phyloP scores from a whole-genome alignment of 2,888 invertebrate genomes.

The Anticlea derivata region DNA sequence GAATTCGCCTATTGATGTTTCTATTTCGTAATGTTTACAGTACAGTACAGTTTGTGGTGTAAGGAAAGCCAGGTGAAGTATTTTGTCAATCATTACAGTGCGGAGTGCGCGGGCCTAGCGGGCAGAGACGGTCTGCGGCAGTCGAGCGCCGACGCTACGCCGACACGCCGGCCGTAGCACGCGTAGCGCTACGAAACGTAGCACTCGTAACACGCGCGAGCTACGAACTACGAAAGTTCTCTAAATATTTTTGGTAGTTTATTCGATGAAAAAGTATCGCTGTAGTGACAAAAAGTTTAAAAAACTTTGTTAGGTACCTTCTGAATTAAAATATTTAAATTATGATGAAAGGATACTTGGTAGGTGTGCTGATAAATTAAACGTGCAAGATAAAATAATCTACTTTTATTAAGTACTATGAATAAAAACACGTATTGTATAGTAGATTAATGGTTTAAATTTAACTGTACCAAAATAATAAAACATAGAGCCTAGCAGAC shows the following conservation, averaged over 20 bases:
- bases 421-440: neutral
- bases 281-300: neutral
- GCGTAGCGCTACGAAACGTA: slow-evolving; percentile 48
- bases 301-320: slow-evolving; percentile 1
- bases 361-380: no score
- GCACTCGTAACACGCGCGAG: slow-evolving; percentile 40
- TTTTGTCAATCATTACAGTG: slow-evolving; percentile 75
- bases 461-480: neutral
- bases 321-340: neutral
- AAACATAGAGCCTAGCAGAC: neutral
- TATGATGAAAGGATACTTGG: neutral
- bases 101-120: slow-evolving; percentile 45
- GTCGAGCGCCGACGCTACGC: slow-evolving; percentile 53
- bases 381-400: no score
- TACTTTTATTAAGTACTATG: neutral
- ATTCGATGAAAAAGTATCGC: neutral
- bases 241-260: slow-evolving; percentile 32
- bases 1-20: slow-evolving; percentile 1
- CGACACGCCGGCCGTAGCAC: slow-evolving; percentile 41
- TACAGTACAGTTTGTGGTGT: slow-evolving; percentile 30
- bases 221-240: slow-evolving; percentile 38
- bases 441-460: no score
- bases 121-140: slow-evolving; percentile 46
- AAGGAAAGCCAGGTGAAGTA: slow-evolving; percentile 75
- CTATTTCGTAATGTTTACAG: neutral